Evolutionary conservation across 2,888 invertebrate genomes (phyloP), one percentile per base, ranked within the genome.

Genomic region (Andrena marginata): DNA sequence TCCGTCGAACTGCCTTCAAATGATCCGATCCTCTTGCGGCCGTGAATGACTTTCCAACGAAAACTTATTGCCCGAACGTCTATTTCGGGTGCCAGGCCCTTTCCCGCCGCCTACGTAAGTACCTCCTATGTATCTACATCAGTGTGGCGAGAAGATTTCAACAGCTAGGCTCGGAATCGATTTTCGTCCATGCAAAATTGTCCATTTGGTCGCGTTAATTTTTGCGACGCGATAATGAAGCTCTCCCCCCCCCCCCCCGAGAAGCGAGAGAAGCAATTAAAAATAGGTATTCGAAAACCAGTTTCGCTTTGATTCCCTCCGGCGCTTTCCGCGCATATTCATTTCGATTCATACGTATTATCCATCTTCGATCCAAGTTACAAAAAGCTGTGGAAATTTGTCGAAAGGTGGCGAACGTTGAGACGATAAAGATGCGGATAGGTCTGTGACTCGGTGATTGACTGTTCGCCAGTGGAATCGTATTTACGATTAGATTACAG

Each of bases 51-150:
- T 75, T 69, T 35, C n/a, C n/a, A 48, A 33, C 49, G 60, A 69
- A 69, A 75, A 75, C 51, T 69, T 70, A 69, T 62, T 70, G 60
- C 35, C 26, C 1, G 29, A 62, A 51, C 60, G 69, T 75, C 69
- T 35, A 33, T 49, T 35, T 60, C 60, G 51, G 35, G 16, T 48
- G 42, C 35, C 48, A 13, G 13, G 5, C 16, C 7, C 6, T 51
- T 68, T 33, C 23, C 68, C n/a, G 29, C 49, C 42, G 1, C 16
- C 42, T 42, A 16, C 42, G 1, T 42, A 10, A 13, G 42, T 13
- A 42, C 42, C 42, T 42, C 42, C 42, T 3, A 42, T 13, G 42
- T 42, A 51, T 63, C 7, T 29, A 23, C 20, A 56, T 62, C 54
- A 26, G 60, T 67, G 60, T 56, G 16, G n/a, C 29, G 35, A 33